A percentile compares a stretch with the other conserved stretches of the same genome.
Evolutionary conservation across 1,140 invertebrate species (phyloP).

Genomic region (Mesaphorura yosii): DNA sequence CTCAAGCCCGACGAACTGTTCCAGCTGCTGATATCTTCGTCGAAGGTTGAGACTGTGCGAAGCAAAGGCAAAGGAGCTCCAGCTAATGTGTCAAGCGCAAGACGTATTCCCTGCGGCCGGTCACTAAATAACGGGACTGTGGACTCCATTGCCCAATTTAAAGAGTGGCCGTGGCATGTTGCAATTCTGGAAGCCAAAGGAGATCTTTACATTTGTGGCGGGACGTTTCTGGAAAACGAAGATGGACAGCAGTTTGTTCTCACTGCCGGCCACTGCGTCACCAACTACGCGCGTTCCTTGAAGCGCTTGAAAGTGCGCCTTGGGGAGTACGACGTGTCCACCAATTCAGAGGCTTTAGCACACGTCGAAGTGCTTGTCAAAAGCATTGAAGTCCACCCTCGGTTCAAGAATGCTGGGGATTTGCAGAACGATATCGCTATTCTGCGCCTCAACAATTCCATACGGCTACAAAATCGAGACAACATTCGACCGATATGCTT

Average conservation of each 20-base stretch:
- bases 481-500: conserved; percentile 25
- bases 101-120: not conserved
- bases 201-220: conserved; percentile 34
- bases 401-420: conserved; percentile 37
- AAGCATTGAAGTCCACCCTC: conserved; percentile 32
- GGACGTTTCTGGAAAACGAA: conserved; percentile 13
- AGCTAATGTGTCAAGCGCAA: not conserved
- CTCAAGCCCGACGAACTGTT: no score
- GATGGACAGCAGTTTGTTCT: no score
- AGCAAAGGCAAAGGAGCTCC: no score
- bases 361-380: conserved; percentile 34
- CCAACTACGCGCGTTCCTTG: no score
- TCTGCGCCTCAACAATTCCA: conserved; percentile 34
- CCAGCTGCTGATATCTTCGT: no score
- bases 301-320: conserved; percentile 40
- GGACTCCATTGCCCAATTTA: conserved; percentile 35
- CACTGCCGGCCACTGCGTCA: conserved; percentile 27
- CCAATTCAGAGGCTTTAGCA: conserved; percentile 33
- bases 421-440: conserved; percentile 41
- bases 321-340: conserved; percentile 42
- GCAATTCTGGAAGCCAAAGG: conserved; percentile 39
- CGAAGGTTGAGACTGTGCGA: no score
- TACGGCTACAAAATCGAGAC: conserved; percentile 26
- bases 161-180: conserved; percentile 43
- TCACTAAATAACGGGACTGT: no score